Evolutionary conservation across 2,113 vertebrate species (phyloP).

Genomic region (Archocentrus centrarchus): DNA sequence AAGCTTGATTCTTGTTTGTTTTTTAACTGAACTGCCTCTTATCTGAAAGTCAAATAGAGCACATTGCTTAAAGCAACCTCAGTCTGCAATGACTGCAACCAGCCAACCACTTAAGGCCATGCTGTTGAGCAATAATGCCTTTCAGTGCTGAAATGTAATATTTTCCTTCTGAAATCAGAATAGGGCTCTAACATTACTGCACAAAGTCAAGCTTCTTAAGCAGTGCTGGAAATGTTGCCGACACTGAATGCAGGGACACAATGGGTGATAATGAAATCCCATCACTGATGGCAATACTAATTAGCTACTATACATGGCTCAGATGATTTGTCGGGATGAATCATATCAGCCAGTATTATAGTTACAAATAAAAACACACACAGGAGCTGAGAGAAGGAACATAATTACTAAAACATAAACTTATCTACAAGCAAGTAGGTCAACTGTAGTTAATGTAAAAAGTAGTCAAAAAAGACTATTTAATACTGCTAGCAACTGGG

Average conservation of each 20-base stretch:
- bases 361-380: not conserved
- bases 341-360: not conserved
- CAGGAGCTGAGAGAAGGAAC: not conserved
- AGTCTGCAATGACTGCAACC: not conserved
- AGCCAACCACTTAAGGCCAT: not conserved
- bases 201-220: slow-evolving; percentile 7
- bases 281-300: slow-evolving; percentile 6
- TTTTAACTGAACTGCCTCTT: no score
- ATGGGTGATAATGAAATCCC: slow-evolving; percentile 15
- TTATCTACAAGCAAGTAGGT: not conserved
- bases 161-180: not conserved
- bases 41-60: no score
- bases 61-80: not conserved
- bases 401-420: not conserved
- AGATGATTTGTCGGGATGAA: not conserved
- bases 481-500: not conserved
- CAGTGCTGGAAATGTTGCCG: not conserved
- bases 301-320: slow-evolving; percentile 5
- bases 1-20: no score
- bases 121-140: not conserved
- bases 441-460: not conserved
- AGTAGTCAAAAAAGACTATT: not conserved
- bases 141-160: not conserved
- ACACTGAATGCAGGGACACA: not conserved
- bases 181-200: not conserved